Base-by-base conservation (phyloP, 1,140 invertebrate genomes). In the Danaus plexippus region DNA sequence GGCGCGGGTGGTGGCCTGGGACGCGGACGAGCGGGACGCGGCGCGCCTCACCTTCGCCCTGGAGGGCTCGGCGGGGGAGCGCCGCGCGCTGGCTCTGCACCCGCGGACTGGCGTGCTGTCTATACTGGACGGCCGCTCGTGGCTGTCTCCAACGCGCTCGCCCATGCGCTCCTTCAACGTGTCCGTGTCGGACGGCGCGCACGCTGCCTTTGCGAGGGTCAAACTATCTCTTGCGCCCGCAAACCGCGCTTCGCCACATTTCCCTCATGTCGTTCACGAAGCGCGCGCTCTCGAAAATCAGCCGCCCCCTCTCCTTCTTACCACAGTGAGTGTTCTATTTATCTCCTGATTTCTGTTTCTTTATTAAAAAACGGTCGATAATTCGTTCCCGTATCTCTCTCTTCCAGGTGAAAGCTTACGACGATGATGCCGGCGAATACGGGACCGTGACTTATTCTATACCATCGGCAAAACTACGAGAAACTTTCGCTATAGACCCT, bases 101-200 rank as follows among this genome's bases (percentile, higher is more conserved):
- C 50, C 67, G 64, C 66, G 62, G 73, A 63, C 81, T 77, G 89
- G 91, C 43, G 87, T 94, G 43, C 89, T 95, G 12, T 88, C 89
- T 7, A 65, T 94, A 47, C 90, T 90, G 9, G 92, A 92, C 62
- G 88, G 93, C 74, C 64, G 69, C 47, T 69, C 69, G 11, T 64
- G 57, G 58, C 54, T 32, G 22, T 32, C 22, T 32, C 53, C 54
- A 57, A 56, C 59, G 54, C 44, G 42, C 55, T 80, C n/a, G 59
- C 32, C 53, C 47, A 63, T 66, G 69, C 75, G 76, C 64, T 63
- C 87, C 83, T 66, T 85, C 88, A 98, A 97, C 79, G 91, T 98
- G 11, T 96, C 94, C 1, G 95, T 96, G 11, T 96, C 95, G 41
- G 96, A 98, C 87, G 96, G 96, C 5, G 94, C 97, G 9, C 95